These are phyloP conservation scores for Melanocharis versteri DNA, from an alignment of 2,113 vertebrate genomes.

Conservation along the genomic window DNA sequence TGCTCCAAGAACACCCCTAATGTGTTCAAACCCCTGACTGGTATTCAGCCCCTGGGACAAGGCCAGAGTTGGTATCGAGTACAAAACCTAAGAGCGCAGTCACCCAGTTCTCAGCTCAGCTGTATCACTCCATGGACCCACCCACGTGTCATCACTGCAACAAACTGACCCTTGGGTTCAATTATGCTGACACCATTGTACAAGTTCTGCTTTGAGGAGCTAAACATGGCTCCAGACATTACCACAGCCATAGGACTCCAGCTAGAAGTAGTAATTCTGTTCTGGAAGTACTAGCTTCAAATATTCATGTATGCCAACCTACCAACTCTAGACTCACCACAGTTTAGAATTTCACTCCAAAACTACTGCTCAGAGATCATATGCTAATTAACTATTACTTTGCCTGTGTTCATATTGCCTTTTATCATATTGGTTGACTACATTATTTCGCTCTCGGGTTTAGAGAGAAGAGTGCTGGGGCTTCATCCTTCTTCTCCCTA, in stretches of 20 bases:
- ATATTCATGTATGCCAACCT: neutral
- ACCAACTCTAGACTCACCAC: neutral
- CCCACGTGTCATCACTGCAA: rapidly evolving
- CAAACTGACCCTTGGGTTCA: neutral
- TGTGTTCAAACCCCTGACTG: neutral
- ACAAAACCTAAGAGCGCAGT: neutral
- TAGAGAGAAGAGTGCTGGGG: neutral
- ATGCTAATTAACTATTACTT: neutral
- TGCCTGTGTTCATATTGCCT: neutral
- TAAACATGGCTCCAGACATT: neutral
- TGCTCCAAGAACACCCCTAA: neutral
- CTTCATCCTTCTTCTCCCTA: neutral
- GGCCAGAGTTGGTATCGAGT: rapidly evolving
- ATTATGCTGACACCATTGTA: rapidly evolving
- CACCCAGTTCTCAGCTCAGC: neutral
- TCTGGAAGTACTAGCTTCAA: neutral
- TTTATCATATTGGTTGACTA: neutral
- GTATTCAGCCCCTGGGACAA: neutral
- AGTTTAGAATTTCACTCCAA: neutral
- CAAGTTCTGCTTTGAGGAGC: neutral
- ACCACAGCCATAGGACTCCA: neutral
- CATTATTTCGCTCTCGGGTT: neutral
- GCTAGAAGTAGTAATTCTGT: neutral
- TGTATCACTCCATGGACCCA: neutral
- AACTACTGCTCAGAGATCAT: neutral